Evolutionary conservation across 2,113 vertebrate genomes (phyloP).

Genomic region (Chamaea fasciata): DNA sequence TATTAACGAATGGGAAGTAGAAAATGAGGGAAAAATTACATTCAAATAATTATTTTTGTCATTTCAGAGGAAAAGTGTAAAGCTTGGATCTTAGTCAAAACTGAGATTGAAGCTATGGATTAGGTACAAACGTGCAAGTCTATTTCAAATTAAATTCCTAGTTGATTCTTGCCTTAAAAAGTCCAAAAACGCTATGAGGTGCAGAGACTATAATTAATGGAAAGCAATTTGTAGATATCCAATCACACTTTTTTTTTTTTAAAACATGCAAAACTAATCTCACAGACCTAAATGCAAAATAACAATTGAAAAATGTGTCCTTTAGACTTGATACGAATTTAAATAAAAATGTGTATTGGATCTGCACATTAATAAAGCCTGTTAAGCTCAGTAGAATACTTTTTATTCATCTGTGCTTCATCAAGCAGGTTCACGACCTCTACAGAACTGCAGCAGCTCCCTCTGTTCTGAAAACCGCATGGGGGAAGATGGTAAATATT

Average conservation of each 20-base stretch:
- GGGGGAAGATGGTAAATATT: conserved; percentile 68
- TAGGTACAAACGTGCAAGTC: background rate
- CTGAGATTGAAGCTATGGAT: background rate
- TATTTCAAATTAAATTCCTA: conserved; percentile 61
- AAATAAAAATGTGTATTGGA: conserved; percentile 70
- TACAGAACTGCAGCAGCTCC: conserved; percentile 62
- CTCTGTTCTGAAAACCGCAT: conserved; percentile 60
- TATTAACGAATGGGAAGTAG: background rate
- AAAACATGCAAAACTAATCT: conserved; percentile 59
- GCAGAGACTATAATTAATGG: conserved; percentile 47
- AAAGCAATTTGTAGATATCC: conserved; percentile 66
- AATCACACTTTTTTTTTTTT: conserved; percentile 18
- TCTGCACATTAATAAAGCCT: conserved; percentile 71
- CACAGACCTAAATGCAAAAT: conserved; percentile 71
- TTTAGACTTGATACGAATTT: conserved; percentile 73
- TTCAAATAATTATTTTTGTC: background rate
- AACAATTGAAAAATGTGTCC: conserved; percentile 69
- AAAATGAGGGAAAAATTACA: background rate
- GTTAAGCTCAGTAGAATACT: conserved; percentile 70
- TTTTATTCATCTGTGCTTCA: conserved; percentile 74
- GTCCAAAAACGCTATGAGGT: conserved; percentile 18
- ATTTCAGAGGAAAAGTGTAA: background rate
- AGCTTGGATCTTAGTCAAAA: background rate
- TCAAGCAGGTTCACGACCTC: conserved; percentile 75
- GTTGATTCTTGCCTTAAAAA: background rate